phyloP scores from a whole-genome alignment of 2,888 invertebrate genomes.

The Eudasyphora cyanicolor region DNA sequence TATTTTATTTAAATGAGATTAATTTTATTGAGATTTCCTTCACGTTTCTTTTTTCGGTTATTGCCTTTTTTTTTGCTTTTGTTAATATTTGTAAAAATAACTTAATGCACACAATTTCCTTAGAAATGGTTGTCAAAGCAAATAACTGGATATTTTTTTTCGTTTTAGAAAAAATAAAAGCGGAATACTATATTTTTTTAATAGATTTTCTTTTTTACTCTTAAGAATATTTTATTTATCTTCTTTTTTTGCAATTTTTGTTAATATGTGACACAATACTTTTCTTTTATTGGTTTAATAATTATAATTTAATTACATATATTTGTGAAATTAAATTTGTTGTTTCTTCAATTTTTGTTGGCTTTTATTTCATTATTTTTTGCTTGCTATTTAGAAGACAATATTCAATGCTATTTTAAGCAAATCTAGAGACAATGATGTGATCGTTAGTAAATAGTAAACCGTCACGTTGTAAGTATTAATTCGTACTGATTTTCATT shows the following conservation, averaged over 20 bases:
- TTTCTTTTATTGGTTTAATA: background rate
- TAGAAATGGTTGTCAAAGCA: background rate
- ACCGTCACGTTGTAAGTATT: constrained; percentile 66
- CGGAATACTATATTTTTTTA: background rate
- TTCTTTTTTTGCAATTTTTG: background rate
- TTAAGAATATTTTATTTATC: background rate
- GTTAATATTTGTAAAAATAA: background rate
- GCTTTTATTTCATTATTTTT: too few relatives aligned
- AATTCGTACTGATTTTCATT: constrained; percentile 64
- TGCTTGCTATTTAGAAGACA: constrained; percentile 12
- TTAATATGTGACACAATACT: constrained; percentile 27
- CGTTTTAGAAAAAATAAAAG: background rate
- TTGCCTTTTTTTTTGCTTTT: too few relatives aligned
- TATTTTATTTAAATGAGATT: background rate
- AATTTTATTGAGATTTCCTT: background rate
- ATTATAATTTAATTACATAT: background rate
- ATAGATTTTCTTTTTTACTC: background rate
- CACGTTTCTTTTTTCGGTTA: background rate
- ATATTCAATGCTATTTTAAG: constrained; percentile 43
- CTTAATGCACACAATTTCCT: background rate
- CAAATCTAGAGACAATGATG: constrained; percentile 31
- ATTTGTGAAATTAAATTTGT: background rate
- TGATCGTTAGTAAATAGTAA: constrained; percentile 41
- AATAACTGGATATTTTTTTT: constrained; percentile 5
- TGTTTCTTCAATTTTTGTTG: too few relatives aligned